Base-by-base conservation (phyloP, 2,888 invertebrate species). In the Abrostola tripartita region DNA sequence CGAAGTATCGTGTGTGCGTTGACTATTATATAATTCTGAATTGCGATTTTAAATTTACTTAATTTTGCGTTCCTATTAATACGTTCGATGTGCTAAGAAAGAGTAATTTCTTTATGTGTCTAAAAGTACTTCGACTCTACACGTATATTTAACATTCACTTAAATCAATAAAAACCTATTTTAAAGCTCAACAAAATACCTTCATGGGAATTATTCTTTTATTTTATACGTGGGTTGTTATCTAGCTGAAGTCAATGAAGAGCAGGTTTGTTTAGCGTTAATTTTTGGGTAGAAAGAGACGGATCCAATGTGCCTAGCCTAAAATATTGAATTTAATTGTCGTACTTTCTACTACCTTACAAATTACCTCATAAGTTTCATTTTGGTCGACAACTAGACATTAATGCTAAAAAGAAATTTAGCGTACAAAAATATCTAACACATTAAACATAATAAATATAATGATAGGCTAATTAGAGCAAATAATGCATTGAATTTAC, bases 361-460 rank as follows among this genome's bases (percentile, higher is more conserved):
- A 76, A 79, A 78, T 82, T 86, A 87, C 74, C 80, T 90, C 85
- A 89, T 90, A 90, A 88, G 87, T 86, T 86, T 75, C 69, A 81
- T 83, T 85, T 91, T 91, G 90, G 89, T 91, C 90, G 81, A 83
- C 83, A 83, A 82, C 83, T 86, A 85, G 68, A 71, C 68, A 77
- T 79, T 76, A 74, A 71, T 57, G 68, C 65, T 72, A 65, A 69
- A 61, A 70, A 67, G 59, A 65, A 24, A 72, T 65, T 61, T 74
- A 68, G 65, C 69, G 74, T 77, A 74, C 59, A 63, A 57, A 67
- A 73, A 67, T 64, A 51, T 49, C 62, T 54, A 67, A 78, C 68
- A 74, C 47, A 70, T 57, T 69, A 58, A 74, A 72, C 61, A 68
- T 56, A n/a, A n/a, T n/a, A n/a, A n/a, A 62, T 38, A 52, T 14